Base-by-base conservation (phyloP, 1,140 invertebrate genomes). In the Archegozetes longisetosus region DNA sequence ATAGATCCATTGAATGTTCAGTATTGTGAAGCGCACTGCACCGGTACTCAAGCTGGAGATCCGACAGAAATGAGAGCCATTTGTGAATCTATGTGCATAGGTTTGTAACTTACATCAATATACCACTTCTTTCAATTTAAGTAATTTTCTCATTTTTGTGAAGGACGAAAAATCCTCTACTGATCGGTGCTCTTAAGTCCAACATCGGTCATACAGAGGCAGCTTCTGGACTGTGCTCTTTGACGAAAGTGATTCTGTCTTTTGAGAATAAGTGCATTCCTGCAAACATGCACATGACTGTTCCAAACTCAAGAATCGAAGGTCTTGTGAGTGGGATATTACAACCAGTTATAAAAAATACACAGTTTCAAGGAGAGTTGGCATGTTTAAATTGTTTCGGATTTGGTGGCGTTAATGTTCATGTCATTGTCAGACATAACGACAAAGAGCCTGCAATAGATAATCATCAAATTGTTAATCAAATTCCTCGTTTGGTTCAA, bases 361-460 rank as follows among this genome's bases (percentile, higher is more conserved):
- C 59, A 6, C 62, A 62, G 4, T 65, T 86, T 82, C 82, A 85
- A 29, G 88, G 89, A 20, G 87, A 88, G n/a, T 74, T 88, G 17
- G 81, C 88, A 40, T 92, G 81, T 2, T 68, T 98, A 0, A 98
- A 97, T 73, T 95, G 89, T 1, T 97, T 98, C 72, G 94, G 94
- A 23, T 97, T 97, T 74, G 94, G 93, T 60, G 94, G 94, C 48
- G 88, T 92, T 25, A 97, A 98, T 74, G 91, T 87, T 24, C 93
- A 98, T 71, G 73, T 89, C 0, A 75, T 97, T 53, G 74, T 97
- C 0, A 84, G 84, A 0, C 55, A 66, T n/a, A n/a, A n/a, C n/a
- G n/a, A n/a, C n/a, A n/a, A n/a, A n/a, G 24, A 29, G 9, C 12
- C 13, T n/a, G 48, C 40, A 57, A 20, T 50, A 17, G 58, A 60